These are phyloP conservation scores for Benitochromis conjunctus DNA, from an alignment of 2,113 vertebrate species.

Conservation along the genomic window DNA sequence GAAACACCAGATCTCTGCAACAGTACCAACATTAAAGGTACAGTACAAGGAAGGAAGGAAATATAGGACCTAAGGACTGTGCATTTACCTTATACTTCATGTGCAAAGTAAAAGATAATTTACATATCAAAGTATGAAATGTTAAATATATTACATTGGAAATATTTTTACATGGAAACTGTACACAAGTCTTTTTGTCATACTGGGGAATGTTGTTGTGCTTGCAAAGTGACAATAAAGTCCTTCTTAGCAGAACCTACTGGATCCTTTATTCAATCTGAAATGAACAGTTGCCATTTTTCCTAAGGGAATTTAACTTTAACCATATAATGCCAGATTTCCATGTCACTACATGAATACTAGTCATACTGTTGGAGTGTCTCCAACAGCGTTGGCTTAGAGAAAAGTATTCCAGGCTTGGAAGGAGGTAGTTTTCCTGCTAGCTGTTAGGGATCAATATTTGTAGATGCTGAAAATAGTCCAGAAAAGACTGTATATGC, in stretches of 20 bases:
- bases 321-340: too few species aligned
- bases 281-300: too few species aligned
- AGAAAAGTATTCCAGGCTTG: too few species aligned
- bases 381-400: too few species aligned
- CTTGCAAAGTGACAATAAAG: neutral
- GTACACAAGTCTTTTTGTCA: neutral
- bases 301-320: too few species aligned
- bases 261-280: neutral
- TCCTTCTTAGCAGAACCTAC: accelerated
- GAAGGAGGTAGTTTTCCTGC: too few species aligned
- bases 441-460: too few species aligned
- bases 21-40: neutral
- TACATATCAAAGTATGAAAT: neutral
- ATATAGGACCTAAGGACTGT: neutral
- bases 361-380: too few species aligned
- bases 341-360: too few species aligned
- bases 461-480: too few species aligned
- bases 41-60: neutral
- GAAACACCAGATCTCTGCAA: neutral
- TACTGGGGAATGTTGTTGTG: neutral
- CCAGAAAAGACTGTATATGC: too few species aligned
- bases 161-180: neutral
- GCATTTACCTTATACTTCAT: too few species aligned
- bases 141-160: neutral
- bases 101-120: neutral